Evolutionary conservation across 2,113 vertebrate genomes (phyloP).

Genomic region (Trematocara unimaculatum): DNA sequence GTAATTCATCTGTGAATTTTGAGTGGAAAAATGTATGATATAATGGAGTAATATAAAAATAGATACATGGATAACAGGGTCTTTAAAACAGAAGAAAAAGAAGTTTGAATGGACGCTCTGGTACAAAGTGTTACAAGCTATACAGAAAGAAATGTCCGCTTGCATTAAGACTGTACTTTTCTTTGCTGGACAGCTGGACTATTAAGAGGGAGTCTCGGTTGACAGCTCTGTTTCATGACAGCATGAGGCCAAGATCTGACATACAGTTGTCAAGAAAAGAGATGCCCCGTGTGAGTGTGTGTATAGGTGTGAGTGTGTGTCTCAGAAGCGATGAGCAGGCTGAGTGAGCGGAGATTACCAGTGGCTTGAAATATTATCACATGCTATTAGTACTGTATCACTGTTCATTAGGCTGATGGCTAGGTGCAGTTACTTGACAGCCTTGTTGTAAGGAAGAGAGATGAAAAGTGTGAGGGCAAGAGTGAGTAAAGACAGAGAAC

Average conservation of each 20-base stretch:
- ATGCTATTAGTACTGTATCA: slow-evolving; percentile 64
- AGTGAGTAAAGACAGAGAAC: neutral
- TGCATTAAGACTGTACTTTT: slow-evolving; percentile 22
- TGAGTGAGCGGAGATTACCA: slow-evolving; percentile 59
- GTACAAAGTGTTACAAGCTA: neutral
- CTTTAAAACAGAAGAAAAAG: neutral
- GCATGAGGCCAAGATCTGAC: slow-evolving; percentile 40
- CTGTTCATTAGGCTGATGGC: slow-evolving; percentile 63
- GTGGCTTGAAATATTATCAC: slow-evolving; percentile 65
- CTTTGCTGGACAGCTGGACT: slow-evolving; percentile 1
- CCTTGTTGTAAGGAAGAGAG: neutral
- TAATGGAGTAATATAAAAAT: neutral
- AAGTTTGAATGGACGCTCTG: neutral
- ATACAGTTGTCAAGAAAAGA: slow-evolving; percentile 19
- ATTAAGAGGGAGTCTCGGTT: slow-evolving; percentile 28
- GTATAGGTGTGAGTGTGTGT: neutral
- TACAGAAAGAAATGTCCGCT: slow-evolving; percentile 14
- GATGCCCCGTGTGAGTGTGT: neutral
- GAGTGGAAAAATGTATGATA: neutral
- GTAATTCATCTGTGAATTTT: neutral
- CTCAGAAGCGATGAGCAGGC: slow-evolving; percentile 41
- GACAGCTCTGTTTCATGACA: slow-evolving; percentile 32
- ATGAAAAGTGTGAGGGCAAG: neutral
- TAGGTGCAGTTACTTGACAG: slow-evolving; percentile 23
- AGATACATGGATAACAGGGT: neutral